Conservation (phyloP, 2,113 vertebrate genomes). For the Dasyornis broadbenti region DNA sequence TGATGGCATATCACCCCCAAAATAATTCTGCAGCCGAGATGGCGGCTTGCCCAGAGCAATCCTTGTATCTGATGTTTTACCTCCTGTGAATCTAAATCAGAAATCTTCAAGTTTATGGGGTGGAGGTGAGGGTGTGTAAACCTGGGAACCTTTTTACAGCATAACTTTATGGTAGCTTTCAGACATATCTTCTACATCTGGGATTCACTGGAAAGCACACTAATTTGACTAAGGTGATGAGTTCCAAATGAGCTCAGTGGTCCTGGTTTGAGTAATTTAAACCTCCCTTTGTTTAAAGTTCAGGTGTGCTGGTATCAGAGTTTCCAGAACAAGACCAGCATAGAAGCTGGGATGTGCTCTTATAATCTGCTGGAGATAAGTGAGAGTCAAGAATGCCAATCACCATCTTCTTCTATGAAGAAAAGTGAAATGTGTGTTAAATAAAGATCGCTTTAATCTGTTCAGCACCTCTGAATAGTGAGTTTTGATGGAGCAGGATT, state of each 20-base stretch:
- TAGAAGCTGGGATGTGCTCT: not conserved
- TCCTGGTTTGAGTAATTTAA: not conserved
- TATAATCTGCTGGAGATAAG: not conserved
- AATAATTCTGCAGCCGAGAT: constrained; percentile 9
- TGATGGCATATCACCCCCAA: not conserved
- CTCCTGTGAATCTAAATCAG: constrained; percentile 9
- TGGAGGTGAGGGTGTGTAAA: not conserved
- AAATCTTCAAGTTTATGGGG: not conserved
- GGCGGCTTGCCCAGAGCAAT: not conserved
- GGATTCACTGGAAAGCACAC: not conserved
- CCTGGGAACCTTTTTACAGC: not conserved
- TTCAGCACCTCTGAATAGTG: constrained; percentile 7
- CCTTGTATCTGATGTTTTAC: not conserved
- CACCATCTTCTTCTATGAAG: not conserved
- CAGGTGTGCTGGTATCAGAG: not conserved
- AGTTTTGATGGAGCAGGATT: not conserved
- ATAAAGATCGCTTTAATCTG: not conserved
- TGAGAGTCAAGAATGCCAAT: not conserved
- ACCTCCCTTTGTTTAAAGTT: not conserved
- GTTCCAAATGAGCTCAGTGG: not conserved
- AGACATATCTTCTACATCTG: not conserved
- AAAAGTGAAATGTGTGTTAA: constrained; percentile 2
- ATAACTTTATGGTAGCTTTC: not conserved
- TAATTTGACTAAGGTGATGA: not conserved
- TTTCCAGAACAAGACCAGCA: not conserved